These are phyloP conservation scores for Halcyon badia DNA, from an alignment of 2,797 vertebrate genomes.

Conservation along the genomic window DNA sequence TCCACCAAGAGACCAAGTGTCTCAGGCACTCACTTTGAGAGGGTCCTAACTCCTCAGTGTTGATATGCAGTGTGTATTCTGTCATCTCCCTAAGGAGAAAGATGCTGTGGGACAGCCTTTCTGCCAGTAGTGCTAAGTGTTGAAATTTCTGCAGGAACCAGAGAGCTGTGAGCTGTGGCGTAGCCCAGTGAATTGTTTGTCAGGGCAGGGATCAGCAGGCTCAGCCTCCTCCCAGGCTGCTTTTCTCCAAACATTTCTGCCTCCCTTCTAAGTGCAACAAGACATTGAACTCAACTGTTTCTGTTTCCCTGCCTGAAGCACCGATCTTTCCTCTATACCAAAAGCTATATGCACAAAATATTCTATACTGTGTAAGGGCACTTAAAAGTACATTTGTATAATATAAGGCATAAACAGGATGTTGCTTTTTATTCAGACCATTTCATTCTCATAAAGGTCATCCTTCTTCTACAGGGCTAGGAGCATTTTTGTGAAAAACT, in stretches of 20 bases:
- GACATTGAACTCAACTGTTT: not conserved
- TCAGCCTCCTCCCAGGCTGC: not conserved
- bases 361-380: rapidly evolving
- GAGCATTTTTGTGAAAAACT: not conserved
- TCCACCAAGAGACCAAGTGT: not conserved
- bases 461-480: not conserved
- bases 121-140: not conserved
- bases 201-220: not conserved
- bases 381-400: not conserved
- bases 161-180: not conserved
- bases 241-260: not conserved
- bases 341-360: not conserved
- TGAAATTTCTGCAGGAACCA: not conserved
- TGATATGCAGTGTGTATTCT: not conserved
- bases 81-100: not conserved
- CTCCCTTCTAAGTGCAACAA: not conserved
- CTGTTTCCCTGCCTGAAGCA: not conserved
- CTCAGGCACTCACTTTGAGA: not conserved
- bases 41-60: not conserved
- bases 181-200: rapidly evolving
- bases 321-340: not conserved
- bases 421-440: not conserved
- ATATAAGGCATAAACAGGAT: not conserved
- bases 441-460: not conserved
- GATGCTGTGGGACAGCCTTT: not conserved